These are phyloP conservation scores for Abscondita cerata DNA, from an alignment of 2,888 invertebrate species.

Conservation along the genomic window DNA sequence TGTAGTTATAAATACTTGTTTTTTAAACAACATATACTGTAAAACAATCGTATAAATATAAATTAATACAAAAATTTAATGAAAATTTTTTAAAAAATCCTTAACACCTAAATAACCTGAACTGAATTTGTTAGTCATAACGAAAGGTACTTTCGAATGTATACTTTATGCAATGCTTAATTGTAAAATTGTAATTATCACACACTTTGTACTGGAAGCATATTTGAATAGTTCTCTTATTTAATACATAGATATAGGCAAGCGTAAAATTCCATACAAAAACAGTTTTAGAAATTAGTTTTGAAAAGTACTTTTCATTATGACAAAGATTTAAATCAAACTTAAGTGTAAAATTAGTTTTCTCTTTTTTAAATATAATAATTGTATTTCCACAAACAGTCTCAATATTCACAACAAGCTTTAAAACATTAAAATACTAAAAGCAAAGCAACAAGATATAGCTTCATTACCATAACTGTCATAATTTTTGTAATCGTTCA, in stretches of 20 bases:
- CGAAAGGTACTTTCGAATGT: too few species aligned
- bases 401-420: conserved; percentile 28
- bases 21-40: too few species aligned
- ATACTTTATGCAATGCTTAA: neutral
- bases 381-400: conserved; percentile 23
- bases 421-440: conserved; percentile 29
- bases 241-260: neutral
- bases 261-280: too few species aligned
- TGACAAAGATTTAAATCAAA: conserved; percentile 7
- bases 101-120: conserved; percentile 1
- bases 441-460: conserved; percentile 33
- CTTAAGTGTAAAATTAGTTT: conserved; percentile 4
- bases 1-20: neutral
- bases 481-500: conserved; percentile 5
- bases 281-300: neutral
- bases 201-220: conserved; percentile 6
- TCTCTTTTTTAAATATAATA: conserved; percentile 9
- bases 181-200: conserved; percentile 9
- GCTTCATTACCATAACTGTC: conserved; percentile 3
- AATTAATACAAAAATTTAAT: neutral
- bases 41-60: neutral
- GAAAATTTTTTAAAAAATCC: neutral
- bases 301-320: conserved; percentile 3
- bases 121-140: neutral
- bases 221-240: neutral